Evolutionary conservation across 2,888 invertebrate species (phyloP), one percentile per base, ranked within the genome.

Genomic region (Dichetophora obliterata): DNA sequence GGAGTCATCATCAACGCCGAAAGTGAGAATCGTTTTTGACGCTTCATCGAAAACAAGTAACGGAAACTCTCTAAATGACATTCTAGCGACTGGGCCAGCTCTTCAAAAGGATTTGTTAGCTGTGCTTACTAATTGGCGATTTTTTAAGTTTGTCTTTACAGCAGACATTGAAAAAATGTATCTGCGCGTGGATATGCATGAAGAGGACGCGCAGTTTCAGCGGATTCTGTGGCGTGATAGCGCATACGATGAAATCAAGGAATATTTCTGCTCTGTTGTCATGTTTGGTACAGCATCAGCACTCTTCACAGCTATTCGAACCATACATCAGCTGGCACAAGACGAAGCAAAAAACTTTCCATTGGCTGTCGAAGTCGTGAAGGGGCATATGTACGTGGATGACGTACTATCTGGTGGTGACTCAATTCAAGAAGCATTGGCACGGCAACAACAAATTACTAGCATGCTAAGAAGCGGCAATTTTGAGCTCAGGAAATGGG

Each of bases 301-400:
- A n/a, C n/a, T n/a, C n/a, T n/a, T n/a, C n/a, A n/a, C n/a, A n/a
- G n/a, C n/a, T n/a, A n/a, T n/a, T n/a, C n/a, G n/a, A n/a, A n/a
- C n/a, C n/a, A n/a, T n/a, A n/a, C 61, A 68, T n/a, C 71, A 78
- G 52, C 54, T 76, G n/a, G 52, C 52, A 4, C 14, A 52, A n/a
- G 52, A 52, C 8, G 52, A 52, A 52, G 52, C 52, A 52, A n/a
- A 6, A n/a, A 52, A 52, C 14, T 52, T n/a, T 52, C 52, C 52
- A 52, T 52, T 52, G 52, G 52, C n/a, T n/a, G 14, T 52, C 52
- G n/a, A 52, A 3, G 52, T 52, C 16, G 52, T 52, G 14, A 52
- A 52, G n/a, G 14, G n/a, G 14, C n/a, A 52, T n/a, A 52, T 52
- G 52, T 52, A n/a, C n/a, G 52, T 52, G 16, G 52, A 52, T n/a